These are phyloP conservation scores for Zapus hudsonius DNA, from an alignment of 2,113 vertebrate genomes.

Conservation along the genomic window DNA sequence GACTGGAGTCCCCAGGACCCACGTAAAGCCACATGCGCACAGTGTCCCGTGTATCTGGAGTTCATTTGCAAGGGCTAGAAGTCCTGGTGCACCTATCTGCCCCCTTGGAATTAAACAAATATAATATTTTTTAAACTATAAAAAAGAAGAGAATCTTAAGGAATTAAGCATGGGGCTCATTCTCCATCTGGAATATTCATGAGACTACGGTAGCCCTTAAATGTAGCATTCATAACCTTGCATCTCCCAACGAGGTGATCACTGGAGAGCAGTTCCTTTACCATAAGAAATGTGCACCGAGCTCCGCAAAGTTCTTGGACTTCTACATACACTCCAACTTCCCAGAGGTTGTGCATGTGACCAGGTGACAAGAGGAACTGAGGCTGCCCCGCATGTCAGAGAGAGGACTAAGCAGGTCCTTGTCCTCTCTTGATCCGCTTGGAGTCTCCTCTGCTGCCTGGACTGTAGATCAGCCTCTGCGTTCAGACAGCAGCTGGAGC, in stretches of 20 bases:
- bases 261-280: neutral
- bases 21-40: too few relatives aligned
- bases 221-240: neutral
- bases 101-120: too few relatives aligned
- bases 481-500: neutral
- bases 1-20: too few relatives aligned
- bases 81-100: too few relatives aligned
- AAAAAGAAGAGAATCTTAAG: too few relatives aligned
- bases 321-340: neutral
- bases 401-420: neutral
- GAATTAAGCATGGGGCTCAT: neutral
- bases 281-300: neutral
- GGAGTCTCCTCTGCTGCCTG: neutral
- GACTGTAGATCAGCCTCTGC: neutral
- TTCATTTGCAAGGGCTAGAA: too few relatives aligned
- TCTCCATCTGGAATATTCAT: neutral
- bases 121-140: too few relatives aligned
- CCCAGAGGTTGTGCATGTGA: neutral
- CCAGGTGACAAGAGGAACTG: neutral
- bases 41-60: too few relatives aligned
- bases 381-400: neutral
- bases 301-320: neutral
- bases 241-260: neutral
- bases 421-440: neutral
- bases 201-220: neutral